Percentiles rank a stretch among this genome's conserved stretches.
Evolutionary conservation across 2,113 vertebrate species (phyloP).

Genomic region (Stomatorhinus ivindoensis): DNA sequence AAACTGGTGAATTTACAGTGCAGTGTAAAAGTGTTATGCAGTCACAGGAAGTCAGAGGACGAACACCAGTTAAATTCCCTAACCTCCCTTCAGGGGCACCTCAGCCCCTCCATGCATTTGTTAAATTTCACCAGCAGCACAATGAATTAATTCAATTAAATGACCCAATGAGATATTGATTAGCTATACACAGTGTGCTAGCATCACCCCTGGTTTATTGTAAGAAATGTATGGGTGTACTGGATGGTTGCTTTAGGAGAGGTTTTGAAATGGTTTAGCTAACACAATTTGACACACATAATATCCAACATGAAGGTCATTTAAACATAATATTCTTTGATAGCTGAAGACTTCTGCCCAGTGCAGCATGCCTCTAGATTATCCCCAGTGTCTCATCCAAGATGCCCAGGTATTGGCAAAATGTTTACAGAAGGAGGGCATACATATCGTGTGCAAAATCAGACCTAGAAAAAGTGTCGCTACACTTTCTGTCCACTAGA

Average conservation of each 20-base stretch:
- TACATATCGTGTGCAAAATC: neutral
- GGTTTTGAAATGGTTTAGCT: no score
- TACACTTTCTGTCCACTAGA: constrained; percentile 25
- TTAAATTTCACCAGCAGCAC: neutral
- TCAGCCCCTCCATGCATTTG: no score
- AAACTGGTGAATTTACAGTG: neutral
- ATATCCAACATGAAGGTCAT: neutral
- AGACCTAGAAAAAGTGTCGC: neutral
- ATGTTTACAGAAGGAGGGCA: neutral
- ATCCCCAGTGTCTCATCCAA: neutral
- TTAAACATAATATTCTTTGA: neutral
- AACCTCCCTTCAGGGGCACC: neutral
- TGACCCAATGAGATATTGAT: neutral
- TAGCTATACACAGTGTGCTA: neutral
- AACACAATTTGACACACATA: no score
- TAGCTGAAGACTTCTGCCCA: neutral
- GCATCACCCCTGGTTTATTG: neutral
- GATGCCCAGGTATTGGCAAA: neutral
- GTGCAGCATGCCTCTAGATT: neutral
- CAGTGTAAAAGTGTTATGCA: neutral
- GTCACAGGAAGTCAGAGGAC: no score
- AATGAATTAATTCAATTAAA: neutral
- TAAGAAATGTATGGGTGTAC: neutral
- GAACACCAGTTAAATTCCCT: neutral
- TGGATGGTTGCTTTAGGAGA: no score